These are phyloP conservation scores for Labia minor DNA, from an alignment of 2,888 invertebrate genomes.

Conservation along the genomic window DNA sequence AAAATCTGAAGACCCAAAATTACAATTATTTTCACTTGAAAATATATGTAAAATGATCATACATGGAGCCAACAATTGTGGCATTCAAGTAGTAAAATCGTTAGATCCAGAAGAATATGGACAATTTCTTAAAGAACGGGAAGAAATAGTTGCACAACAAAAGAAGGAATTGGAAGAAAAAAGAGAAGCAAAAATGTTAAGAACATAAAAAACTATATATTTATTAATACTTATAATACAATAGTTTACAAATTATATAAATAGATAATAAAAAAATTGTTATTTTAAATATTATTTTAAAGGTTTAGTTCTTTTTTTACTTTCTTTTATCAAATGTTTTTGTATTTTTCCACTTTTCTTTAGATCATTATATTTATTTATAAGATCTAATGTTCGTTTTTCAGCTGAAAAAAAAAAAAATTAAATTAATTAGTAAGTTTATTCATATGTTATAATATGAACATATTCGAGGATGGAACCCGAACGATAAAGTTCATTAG, in stretches of 20 bases:
- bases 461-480: too few species aligned
- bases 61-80: conserved; percentile 65
- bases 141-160: conserved; percentile 57
- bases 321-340: conserved; percentile 49
- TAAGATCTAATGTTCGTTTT: conserved; percentile 58
- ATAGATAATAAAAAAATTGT: background rate
- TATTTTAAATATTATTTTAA: background rate
- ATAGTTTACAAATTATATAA: background rate
- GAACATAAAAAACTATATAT: conserved; percentile 41
- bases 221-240: background rate
- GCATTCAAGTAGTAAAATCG: conserved; percentile 71
- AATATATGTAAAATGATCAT: conserved; percentile 71
- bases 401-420: conserved; percentile 53
- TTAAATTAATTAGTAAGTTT: too few species aligned
- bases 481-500: too few species aligned
- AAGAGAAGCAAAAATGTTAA: conserved; percentile 81
- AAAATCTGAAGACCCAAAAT: conserved; percentile 76
- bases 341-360: conserved; percentile 66
- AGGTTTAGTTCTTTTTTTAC: conserved; percentile 28
- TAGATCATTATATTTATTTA: conserved; percentile 68
- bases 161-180: conserved; percentile 66
- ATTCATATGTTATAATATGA: too few species aligned
- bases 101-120: conserved; percentile 70
- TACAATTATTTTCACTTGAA: conserved; percentile 50
- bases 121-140: conserved; percentile 67